A percentile compares a stretch with the other conserved stretches of the same genome.
Evolutionary conservation across 2,888 invertebrate species (phyloP).

Genomic region (Cristatella mucedo): DNA sequence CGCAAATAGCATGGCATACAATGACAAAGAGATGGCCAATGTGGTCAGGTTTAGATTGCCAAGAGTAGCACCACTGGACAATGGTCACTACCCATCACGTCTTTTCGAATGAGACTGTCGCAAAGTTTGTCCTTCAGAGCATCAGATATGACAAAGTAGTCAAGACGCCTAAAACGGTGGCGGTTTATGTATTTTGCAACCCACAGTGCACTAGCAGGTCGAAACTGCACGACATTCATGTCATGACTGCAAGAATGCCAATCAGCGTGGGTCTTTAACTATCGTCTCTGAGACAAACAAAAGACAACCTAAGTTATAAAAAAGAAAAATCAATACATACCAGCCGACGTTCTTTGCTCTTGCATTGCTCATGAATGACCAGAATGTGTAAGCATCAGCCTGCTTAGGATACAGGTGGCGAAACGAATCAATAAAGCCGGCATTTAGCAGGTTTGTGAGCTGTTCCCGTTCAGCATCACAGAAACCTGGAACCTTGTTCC

Average conservation of each 20-base stretch:
- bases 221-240: too few relatives aligned
- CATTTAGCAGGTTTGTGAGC: constrained; percentile 62
- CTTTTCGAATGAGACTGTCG: constrained; percentile 63
- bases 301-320: background rate
- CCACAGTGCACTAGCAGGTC: too few relatives aligned
- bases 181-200: too few relatives aligned
- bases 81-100: constrained; percentile 84
- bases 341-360: constrained; percentile 83
- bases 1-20: too few relatives aligned
- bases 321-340: constrained; percentile 42
- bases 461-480: constrained; percentile 82
- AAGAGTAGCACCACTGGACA: constrained; percentile 72
- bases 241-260: too few relatives aligned
- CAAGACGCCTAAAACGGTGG: constrained; percentile 59
- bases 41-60: constrained; percentile 4
- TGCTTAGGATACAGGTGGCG: constrained; percentile 68
- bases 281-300: too few relatives aligned
- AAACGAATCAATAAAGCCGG: constrained; percentile 75
- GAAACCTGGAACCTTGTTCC: constrained; percentile 73
- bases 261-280: too few relatives aligned
- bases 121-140: constrained; percentile 56
- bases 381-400: constrained; percentile 72
- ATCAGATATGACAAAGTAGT: constrained; percentile 81
- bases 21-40: too few relatives aligned
- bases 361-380: constrained; percentile 79